These are phyloP conservation scores for Diorhabda elongata DNA, from an alignment of 1,140 invertebrate species.

Conservation along the genomic window DNA sequence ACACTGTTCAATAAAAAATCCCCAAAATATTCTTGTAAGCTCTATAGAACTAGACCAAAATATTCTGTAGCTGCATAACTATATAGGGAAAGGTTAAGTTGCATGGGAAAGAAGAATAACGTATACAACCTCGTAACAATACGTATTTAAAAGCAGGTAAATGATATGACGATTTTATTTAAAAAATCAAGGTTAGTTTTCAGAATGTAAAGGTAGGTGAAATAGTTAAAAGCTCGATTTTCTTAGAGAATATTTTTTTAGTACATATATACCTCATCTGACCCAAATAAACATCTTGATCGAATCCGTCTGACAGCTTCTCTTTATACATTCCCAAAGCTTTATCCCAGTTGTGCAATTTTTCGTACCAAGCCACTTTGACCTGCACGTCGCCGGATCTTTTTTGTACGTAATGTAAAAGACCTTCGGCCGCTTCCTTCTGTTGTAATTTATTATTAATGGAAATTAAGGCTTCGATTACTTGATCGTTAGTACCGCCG, in stretches of 20 bases:
- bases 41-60: no score
- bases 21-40: no score
- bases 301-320: constrained; percentile 55
- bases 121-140: no score
- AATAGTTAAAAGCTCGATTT: no score
- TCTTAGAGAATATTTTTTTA: neutral
- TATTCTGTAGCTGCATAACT: no score
- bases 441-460: constrained; percentile 99
- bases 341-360: constrained; percentile 97
- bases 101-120: no score
- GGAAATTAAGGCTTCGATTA: constrained; percentile 90
- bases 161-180: no score
- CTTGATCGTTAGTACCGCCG: constrained; percentile 60
- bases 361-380: constrained; percentile 93
- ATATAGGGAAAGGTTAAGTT: no score
- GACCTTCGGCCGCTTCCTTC: constrained; percentile 91
- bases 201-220: no score
- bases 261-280: constrained; percentile 79
- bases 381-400: constrained; percentile 73
- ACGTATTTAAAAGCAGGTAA: no score
- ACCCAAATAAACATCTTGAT: constrained; percentile 82
- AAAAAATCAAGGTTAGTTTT: no score
- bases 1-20: no score
- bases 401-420: constrained; percentile 87
- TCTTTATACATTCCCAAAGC: constrained; percentile 83